Conservation (phyloP, 2,797 vertebrate genomes). For the Ambastaia sidthimunki region DNA sequence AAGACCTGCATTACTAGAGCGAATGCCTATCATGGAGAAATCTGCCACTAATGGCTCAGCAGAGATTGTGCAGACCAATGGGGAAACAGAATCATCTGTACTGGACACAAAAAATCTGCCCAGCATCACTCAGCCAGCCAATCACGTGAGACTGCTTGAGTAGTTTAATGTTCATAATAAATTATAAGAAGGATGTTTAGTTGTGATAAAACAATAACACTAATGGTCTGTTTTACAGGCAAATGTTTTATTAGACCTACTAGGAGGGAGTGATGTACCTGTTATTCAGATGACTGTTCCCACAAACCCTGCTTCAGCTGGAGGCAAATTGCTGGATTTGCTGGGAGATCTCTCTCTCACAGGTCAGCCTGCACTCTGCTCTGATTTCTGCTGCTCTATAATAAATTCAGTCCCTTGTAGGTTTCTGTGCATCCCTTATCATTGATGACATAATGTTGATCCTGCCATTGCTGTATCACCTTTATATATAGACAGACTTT, state of each 20-base stretch:
- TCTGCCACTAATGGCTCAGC: conserved; percentile 90
- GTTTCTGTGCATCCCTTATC: too few species aligned
- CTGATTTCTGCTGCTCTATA: background rate
- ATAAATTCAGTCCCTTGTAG: background rate
- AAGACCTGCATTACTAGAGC: conserved; percentile 94
- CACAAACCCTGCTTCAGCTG: conserved; percentile 88
- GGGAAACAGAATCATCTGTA: conserved; percentile 89
- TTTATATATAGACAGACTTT: background rate
- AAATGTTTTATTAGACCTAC: conserved; percentile 94
- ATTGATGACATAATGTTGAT: background rate
- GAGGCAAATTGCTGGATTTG: conserved; percentile 95
- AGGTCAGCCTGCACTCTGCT: conserved; percentile 73
- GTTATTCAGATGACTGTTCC: conserved; percentile 90
- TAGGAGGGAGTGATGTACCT: conserved; percentile 90
- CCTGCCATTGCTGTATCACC: background rate
- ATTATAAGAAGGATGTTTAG: conserved; percentile 1
- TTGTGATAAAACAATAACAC: background rate
- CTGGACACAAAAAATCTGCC: conserved; percentile 89
- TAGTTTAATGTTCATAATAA: background rate
- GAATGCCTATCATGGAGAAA: conserved; percentile 99
- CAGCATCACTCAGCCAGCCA: conserved; percentile 83
- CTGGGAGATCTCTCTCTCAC: conserved; percentile 92
- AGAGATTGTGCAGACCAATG: conserved; percentile 95
- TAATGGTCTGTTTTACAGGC: conserved; percentile 76
- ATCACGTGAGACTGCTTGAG: conserved; percentile 80